Conservation (phyloP, 2,113 vertebrate species). For the Colossoma macropomum region DNA sequence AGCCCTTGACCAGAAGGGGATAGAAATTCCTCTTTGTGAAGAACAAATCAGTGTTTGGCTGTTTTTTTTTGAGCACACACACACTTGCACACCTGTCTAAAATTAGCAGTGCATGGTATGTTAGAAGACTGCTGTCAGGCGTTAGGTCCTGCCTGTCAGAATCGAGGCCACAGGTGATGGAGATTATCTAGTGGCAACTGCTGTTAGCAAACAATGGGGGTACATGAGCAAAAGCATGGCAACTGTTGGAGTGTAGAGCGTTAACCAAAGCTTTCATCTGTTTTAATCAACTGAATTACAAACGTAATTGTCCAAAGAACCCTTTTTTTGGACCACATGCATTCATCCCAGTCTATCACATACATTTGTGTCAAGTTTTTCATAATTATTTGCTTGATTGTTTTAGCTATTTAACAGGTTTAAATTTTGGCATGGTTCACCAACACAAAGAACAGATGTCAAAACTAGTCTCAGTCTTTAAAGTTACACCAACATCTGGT, state of each 20-base stretch:
- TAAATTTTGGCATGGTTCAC: no score
- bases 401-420: no score
- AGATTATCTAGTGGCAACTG: conserved; percentile 21
- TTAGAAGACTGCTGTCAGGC: conserved; percentile 30
- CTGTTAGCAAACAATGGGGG: conserved; percentile 23
- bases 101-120: conserved; percentile 32
- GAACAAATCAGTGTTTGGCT: not conserved
- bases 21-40: not conserved
- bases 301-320: no score
- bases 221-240: not conserved
- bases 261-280: not conserved
- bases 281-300: not conserved
- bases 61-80: conserved; percentile 17
- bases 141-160: conserved; percentile 30
- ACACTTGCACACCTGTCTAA: conserved; percentile 32
- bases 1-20: not conserved
- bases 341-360: no score
- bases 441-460: no score
- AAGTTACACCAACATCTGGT: no score
- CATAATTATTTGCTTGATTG: no score
- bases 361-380: no score
- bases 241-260: not conserved
- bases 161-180: conserved; percentile 32
- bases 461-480: no score
- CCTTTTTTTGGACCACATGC: no score